Percentiles rank a stretch among this genome's conserved stretches.
These are phyloP conservation scores for Limnodromus scolopaceus DNA, from an alignment of 2,797 vertebrate genomes.

Conservation along the genomic window DNA sequence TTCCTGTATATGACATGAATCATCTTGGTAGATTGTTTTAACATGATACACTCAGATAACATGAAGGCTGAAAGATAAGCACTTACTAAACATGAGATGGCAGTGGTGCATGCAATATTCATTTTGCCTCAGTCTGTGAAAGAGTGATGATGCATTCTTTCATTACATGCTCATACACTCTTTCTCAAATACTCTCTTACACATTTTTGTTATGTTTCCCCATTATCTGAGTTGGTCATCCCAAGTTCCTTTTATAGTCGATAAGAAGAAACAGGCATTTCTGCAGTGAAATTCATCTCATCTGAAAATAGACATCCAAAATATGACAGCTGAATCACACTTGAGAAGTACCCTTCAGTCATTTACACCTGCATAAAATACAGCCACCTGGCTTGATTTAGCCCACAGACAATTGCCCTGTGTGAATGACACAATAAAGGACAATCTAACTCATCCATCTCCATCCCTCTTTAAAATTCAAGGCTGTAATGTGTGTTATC, in stretches of 20 bases:
- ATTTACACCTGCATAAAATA: slow-evolving; percentile 16
- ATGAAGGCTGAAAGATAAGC: background rate
- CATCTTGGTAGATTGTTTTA: background rate
- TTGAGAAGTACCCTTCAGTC: background rate
- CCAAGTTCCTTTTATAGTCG: background rate
- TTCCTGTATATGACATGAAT: background rate
- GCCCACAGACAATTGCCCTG: background rate
- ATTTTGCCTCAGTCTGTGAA: background rate
- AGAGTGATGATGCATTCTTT: slow-evolving; percentile 9
- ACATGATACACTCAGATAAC: background rate
- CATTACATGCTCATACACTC: background rate
- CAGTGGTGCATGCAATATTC: background rate
- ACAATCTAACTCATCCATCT: background rate
- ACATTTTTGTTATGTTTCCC: background rate
- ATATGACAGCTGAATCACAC: background rate
- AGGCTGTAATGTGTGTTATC: background rate
- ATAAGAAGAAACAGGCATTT: background rate
- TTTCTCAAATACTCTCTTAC: background rate
- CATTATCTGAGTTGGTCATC: background rate
- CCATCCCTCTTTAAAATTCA: background rate
- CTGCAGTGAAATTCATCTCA: background rate
- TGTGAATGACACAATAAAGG: background rate
- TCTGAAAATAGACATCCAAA: slow-evolving; percentile 11
- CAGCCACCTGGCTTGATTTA: background rate
- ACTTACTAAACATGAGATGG: slow-evolving; percentile 22